phyloP scores from a whole-genome alignment of 1,140 invertebrate species.

The Anastrepha ludens region DNA sequence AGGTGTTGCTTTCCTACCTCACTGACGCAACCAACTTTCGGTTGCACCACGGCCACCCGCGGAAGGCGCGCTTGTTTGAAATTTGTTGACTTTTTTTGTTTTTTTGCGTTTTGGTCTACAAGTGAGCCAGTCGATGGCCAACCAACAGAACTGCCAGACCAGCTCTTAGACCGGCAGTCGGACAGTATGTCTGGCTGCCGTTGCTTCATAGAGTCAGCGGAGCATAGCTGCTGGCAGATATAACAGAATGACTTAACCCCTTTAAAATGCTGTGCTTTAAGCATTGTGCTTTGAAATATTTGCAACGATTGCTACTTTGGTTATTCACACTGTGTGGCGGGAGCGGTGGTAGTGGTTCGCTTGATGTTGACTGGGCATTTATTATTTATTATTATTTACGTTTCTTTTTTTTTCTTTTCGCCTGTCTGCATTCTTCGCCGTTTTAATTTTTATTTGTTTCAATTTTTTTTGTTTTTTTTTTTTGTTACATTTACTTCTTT shows the following conservation, averaged over 20 bases:
- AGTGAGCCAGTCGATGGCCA: not conserved
- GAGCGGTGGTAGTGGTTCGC: not conserved
- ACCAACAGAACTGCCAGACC: slow-evolving; percentile 16
- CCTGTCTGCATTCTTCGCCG: slow-evolving; percentile 23
- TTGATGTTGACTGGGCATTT: slow-evolving; percentile 38
- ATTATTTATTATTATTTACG: not conserved
- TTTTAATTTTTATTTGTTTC: slow-evolving; percentile 20
- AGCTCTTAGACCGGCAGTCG: not conserved
- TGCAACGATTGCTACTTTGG: slow-evolving; percentile 49
- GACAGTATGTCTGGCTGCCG: not conserved
- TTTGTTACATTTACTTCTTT: not conserved
- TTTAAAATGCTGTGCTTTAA: not conserved
- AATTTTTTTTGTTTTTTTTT: not conserved
- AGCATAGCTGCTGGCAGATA: not conserved
- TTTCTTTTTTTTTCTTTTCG: not conserved
- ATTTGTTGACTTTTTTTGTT: slow-evolving; percentile 11
- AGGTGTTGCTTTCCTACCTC: no score
- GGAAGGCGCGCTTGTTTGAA: not conserved
- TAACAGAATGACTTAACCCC: slow-evolving; percentile 30
- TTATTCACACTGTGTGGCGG: not conserved
- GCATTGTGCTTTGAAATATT: not conserved
- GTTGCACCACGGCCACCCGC: not conserved
- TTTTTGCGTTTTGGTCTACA: not conserved
- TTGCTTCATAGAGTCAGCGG: not conserved
- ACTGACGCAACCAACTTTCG: not conserved